phyloP scores from a whole-genome alignment of 2,113 vertebrate genomes.

The Paramisgurnus dabryanus region DNA sequence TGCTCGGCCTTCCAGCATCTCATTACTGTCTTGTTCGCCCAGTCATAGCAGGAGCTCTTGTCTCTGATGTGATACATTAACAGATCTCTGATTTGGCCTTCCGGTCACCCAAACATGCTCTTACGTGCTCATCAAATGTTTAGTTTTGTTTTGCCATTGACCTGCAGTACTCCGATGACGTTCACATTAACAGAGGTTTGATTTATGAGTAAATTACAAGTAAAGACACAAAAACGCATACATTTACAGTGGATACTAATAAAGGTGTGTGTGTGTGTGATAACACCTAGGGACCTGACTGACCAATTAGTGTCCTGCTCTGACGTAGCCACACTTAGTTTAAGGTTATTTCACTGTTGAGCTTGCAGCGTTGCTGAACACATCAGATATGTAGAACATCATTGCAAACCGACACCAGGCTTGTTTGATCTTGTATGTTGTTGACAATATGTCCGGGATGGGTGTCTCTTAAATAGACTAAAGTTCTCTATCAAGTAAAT shows the following conservation, averaged over 20 bases:
- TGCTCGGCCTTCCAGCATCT: constrained; percentile 14
- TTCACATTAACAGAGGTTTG: no score
- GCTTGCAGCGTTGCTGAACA: no score
- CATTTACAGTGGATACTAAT: not conserved
- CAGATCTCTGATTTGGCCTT: not conserved
- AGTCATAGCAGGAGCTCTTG: not conserved
- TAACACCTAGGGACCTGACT: not conserved
- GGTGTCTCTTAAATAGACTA: no score
- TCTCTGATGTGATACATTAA: not conserved
- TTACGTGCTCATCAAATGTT: not conserved
- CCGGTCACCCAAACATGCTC: not conserved
- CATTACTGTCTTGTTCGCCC: not conserved
- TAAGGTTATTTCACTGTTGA: not conserved
- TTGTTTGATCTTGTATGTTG: not conserved
- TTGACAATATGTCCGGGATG: no score
- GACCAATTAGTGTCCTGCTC: not conserved
- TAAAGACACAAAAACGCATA: not conserved
- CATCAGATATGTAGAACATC: not conserved
- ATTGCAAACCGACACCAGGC: not conserved
- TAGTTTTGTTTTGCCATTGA: not conserved
- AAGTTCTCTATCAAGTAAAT: no score
- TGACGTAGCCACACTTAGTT: not conserved
- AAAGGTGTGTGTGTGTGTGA: not conserved
- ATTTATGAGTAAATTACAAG: no score
- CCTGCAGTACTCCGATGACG: no score